Conservation (phyloP, 2,113 vertebrate genomes). For the Chaetops frenatus region DNA sequence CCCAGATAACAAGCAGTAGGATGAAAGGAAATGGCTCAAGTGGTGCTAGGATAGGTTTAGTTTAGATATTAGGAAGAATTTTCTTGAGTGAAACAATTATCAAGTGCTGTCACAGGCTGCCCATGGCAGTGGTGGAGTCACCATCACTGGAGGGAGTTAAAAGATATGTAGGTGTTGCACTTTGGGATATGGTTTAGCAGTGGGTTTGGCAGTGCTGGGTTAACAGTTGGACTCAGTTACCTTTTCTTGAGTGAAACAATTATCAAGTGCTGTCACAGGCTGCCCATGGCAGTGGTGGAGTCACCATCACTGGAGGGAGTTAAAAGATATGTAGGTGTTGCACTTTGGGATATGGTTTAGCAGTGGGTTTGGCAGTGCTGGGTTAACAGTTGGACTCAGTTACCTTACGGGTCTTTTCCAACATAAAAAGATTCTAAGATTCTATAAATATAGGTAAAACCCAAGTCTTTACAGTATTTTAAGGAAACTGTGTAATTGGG, state of each 20-base stretch:
- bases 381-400: not conserved
- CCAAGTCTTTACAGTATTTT: not conserved
- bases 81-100: not conserved
- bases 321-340: not conserved
- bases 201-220: not conserved
- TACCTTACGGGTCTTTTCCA: not conserved
- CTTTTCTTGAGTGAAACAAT: not conserved
- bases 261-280: not conserved
- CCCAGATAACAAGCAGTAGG: not conserved
- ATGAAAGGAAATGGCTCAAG: not conserved
- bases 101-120: not conserved
- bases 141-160: not conserved
- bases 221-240: not conserved
- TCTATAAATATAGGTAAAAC: not conserved
- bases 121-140: not conserved
- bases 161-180: not conserved
- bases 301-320: not conserved
- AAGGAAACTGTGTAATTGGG: not conserved
- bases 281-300: not conserved
- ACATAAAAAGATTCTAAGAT: not conserved
- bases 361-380: not conserved
- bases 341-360: not conserved
- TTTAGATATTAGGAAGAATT: not conserved
- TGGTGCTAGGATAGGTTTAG: not conserved
- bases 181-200: not conserved